phyloP scores from a whole-genome alignment of 1,140 invertebrate genomes.

The Diorhabda carinulata region DNA sequence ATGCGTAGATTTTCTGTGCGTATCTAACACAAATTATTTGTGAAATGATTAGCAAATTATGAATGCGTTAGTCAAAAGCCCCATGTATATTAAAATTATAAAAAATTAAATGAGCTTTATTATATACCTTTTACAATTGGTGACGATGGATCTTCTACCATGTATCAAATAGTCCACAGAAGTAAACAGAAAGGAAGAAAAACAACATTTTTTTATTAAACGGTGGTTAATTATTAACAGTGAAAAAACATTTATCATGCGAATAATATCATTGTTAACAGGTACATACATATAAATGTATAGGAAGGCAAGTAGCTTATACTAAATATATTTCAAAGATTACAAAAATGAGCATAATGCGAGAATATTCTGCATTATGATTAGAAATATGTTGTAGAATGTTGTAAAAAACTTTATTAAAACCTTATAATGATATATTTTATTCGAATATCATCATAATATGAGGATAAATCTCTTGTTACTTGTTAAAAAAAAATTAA shows the following conservation, averaged over 20 bases:
- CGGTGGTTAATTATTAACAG: constrained; percentile 27
- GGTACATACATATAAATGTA: no score
- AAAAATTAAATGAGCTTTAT: constrained; percentile 7
- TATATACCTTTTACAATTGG: constrained; percentile 35
- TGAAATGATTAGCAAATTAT: not conserved
- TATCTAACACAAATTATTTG: not conserved
- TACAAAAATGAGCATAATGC: no score
- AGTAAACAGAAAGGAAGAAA: constrained; percentile 36
- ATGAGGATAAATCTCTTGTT: no score
- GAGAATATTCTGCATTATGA: no score
- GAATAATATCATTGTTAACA: no score
- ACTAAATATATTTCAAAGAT: no score
- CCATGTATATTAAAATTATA: not conserved
- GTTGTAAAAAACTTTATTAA: no score
- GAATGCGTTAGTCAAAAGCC: not conserved
- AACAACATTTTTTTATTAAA: constrained; percentile 29
- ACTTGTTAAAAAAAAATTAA: no score
- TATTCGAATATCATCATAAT: no score
- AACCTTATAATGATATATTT: no score
- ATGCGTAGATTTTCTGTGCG: not conserved
- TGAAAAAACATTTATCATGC: constrained; percentile 6
- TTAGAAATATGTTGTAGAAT: no score
- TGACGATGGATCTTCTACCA: constrained; percentile 39
- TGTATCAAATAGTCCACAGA: constrained; percentile 40
- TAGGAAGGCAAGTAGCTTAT: no score